These are phyloP conservation scores for Origma solitaria DNA, from an alignment of 2,113 vertebrate species.

Conservation along the genomic window DNA sequence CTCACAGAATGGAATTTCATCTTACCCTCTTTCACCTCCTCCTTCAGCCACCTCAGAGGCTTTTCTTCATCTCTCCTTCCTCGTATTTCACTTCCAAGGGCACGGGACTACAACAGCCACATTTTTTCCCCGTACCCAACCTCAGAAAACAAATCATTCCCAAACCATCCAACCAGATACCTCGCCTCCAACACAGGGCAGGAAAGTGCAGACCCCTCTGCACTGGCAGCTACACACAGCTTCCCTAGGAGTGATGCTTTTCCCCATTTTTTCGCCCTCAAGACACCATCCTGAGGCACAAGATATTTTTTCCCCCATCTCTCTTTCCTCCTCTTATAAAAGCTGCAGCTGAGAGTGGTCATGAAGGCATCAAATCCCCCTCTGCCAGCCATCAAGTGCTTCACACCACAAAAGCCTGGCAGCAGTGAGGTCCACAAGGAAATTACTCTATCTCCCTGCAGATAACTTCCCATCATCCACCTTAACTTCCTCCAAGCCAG, in stretches of 20 bases:
- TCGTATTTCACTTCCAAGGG: not conserved
- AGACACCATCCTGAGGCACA: fast-evolving
- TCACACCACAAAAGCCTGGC: too few relatives aligned
- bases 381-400: not conserved
- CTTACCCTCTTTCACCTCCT: not conserved
- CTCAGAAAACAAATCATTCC: not conserved
- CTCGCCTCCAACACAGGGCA: not conserved
- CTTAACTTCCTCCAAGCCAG: not conserved
- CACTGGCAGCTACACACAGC: fast-evolving
- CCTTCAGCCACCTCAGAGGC: not conserved
- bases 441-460: not conserved
- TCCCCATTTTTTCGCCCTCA: not conserved
- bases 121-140: not conserved
- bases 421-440: not conserved
- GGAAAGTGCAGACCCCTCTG: not conserved
- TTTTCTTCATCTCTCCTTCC: not conserved
- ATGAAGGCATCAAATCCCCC: not conserved
- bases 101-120: fast-evolving
- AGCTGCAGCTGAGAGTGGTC: not conserved
- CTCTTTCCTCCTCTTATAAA: not conserved
- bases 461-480: not conserved
- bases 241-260: not conserved
- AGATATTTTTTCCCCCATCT: not conserved
- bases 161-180: not conserved
- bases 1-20: not conserved